phyloP scores from a whole-genome alignment of 1,140 invertebrate species.

The Cepaea nemoralis region DNA sequence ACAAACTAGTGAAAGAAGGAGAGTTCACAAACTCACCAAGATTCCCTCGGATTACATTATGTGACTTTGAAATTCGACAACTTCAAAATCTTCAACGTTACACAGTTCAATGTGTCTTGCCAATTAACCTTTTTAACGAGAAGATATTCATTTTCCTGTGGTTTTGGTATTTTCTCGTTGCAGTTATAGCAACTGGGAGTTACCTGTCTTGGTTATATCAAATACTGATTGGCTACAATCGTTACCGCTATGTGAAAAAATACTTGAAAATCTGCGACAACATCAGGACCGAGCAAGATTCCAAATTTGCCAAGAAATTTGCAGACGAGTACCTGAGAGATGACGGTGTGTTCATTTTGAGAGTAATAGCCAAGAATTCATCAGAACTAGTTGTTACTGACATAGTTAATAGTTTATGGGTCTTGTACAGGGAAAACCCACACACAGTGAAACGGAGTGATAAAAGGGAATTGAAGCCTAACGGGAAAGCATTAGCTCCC shows the following conservation, averaged over 20 bases:
- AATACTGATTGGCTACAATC: slow-evolving; percentile 53
- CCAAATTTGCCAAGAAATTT: slow-evolving; percentile 26
- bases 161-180: slow-evolving; percentile 62
- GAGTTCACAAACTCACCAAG: slow-evolving; percentile 7
- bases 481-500: not conserved
- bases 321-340: slow-evolving; percentile 44
- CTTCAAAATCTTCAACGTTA: slow-evolving; percentile 67
- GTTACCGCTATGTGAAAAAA: slow-evolving; percentile 65
- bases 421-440: slow-evolving; percentile 26
- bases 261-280: slow-evolving; percentile 58
- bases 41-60: slow-evolving; percentile 75
- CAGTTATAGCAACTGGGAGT: slow-evolving; percentile 69
- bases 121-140: slow-evolving; percentile 76
- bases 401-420: slow-evolving; percentile 40
- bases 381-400: slow-evolving; percentile 41
- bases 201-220: slow-evolving; percentile 63
- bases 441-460: not conserved
- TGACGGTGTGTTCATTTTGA: slow-evolving; percentile 46
- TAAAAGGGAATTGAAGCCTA: not conserved
- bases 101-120: slow-evolving; percentile 74
- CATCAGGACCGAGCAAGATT: slow-evolving; percentile 18
- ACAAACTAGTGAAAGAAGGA: not conserved
- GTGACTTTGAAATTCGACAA: slow-evolving; percentile 74
- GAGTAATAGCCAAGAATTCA: slow-evolving; percentile 42
- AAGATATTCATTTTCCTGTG: slow-evolving; percentile 73